Percentiles rank a stretch among this genome's conserved stretches.
These are phyloP conservation scores for Harlomillsia oculata DNA, from an alignment of 1,140 invertebrate species.

Conservation along the genomic window DNA sequence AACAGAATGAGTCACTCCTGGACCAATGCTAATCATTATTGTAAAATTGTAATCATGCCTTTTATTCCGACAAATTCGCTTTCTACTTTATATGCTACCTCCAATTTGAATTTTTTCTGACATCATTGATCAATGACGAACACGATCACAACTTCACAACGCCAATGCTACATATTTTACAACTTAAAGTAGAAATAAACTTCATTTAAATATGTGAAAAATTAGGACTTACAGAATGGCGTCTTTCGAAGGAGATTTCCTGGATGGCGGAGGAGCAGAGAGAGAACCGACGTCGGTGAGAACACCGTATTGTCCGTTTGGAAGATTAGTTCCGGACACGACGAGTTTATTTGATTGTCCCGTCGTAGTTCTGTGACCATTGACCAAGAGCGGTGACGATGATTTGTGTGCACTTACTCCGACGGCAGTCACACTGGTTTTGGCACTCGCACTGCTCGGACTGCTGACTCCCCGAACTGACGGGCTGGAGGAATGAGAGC, in stretches of 20 bases:
- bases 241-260: no score
- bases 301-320: conserved; percentile 24
- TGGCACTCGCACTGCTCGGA: neutral
- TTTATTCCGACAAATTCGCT: no score
- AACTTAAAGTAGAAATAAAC: neutral
- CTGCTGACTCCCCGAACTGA: neutral
- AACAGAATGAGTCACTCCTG: no score
- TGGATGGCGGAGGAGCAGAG: neutral
- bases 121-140: no score
- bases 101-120: no score
- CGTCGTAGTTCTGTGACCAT: conserved; percentile 4
- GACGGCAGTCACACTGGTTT: conserved; percentile 1
- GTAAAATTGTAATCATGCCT: no score
- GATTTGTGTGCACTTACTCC: conserved; percentile 2
- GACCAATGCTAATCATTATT: no score
- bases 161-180: neutral
- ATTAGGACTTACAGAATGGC: no score
- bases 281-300: neutral
- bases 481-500: conserved; percentile 7
- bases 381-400: conserved; percentile 14
- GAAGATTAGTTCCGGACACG: conserved; percentile 14
- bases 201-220: no score
- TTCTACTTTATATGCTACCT: no score
- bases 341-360: conserved; percentile 8
- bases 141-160: neutral